Evolutionary conservation across 2,113 vertebrate genomes (phyloP).

Genomic region (Pogona vitticeps): DNA sequence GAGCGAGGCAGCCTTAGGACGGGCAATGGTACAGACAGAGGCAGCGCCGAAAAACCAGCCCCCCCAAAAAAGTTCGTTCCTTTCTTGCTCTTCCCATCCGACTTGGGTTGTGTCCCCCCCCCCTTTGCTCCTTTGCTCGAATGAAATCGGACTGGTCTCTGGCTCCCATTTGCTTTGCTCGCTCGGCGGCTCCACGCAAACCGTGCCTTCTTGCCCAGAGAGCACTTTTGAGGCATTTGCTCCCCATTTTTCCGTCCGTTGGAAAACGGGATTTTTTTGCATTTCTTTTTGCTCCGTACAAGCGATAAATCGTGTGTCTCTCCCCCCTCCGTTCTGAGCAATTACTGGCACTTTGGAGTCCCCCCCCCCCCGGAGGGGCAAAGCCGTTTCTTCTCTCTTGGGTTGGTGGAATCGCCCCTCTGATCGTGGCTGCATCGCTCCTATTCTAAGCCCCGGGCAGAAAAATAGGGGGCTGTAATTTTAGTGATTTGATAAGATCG

Average conservation of each 20-base stretch:
- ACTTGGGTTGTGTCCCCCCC: background rate
- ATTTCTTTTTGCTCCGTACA: background rate
- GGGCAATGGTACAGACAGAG: constrained; percentile 28
- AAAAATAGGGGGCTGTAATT: constrained; percentile 1
- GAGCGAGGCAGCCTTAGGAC: constrained; percentile 60
- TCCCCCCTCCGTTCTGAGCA: constrained; percentile 37
- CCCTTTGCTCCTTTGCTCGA: constrained; percentile 22
- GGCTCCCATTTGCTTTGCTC: background rate
- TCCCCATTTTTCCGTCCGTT: background rate
- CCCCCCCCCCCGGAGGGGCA: constrained; percentile 37
- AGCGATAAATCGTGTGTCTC: constrained; percentile 5
- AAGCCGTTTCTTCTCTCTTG: constrained; percentile 41
- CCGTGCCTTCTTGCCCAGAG: constrained; percentile 33
- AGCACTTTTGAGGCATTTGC: background rate
- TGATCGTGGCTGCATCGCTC: constrained; percentile 33
- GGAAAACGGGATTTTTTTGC: background rate
- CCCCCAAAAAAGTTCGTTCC: constrained; percentile 65
- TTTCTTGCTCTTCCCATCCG: constrained; percentile 34
- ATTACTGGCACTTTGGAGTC: constrained; percentile 51
- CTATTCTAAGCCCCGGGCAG: background rate
- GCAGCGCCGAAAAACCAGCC: constrained; percentile 52
- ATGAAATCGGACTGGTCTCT: constrained; percentile 28
- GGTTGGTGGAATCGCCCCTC: constrained; percentile 49
- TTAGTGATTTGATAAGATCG: constrained; percentile 18
- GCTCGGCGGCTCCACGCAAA: constrained; percentile 5